phyloP scores from a whole-genome alignment of 1,140 invertebrate genomes.

The Dreissena polymorpha region DNA sequence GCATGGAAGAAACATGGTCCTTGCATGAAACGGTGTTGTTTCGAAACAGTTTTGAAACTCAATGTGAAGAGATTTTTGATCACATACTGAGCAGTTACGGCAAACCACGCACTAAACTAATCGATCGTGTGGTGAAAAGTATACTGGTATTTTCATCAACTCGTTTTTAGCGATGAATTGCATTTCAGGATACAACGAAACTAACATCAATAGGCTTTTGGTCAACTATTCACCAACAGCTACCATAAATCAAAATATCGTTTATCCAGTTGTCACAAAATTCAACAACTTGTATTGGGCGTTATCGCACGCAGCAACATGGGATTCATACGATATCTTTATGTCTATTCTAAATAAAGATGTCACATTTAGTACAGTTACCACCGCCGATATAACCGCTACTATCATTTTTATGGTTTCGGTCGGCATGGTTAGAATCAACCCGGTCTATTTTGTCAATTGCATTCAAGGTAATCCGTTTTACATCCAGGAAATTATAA shows the following conservation, averaged over 20 bases:
- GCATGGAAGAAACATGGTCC: no score
- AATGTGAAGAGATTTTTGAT: slow-evolving; percentile 9
- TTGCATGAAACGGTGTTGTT: not conserved
- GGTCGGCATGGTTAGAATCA: slow-evolving; percentile 1
- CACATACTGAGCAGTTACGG: not conserved
- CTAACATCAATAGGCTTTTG: slow-evolving; percentile 9
- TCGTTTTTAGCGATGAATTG: slow-evolving; percentile 5
- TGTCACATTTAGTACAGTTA: not conserved
- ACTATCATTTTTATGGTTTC: slow-evolving; percentile 2
- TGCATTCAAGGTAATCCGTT: not conserved
- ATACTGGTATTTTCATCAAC: slow-evolving; percentile 18
- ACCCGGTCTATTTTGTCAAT: not conserved
- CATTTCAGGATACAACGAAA: slow-evolving; percentile 9
- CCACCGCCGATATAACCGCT: not conserved
- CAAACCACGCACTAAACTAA: not conserved
- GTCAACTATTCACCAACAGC: slow-evolving; percentile 3
- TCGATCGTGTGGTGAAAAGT: not conserved
- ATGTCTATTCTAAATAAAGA: not conserved
- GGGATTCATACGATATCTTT: slow-evolving; percentile 16
- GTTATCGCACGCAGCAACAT: not conserved
- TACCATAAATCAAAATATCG: not conserved
- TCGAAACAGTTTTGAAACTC: not conserved
- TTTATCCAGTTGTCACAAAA: not conserved
- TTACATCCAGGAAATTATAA: slow-evolving; percentile 11
- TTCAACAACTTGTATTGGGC: slow-evolving; percentile 13